Evolutionary conservation across 2,113 vertebrate species (phyloP).

Genomic region (Stegostoma tigrinum): DNA sequence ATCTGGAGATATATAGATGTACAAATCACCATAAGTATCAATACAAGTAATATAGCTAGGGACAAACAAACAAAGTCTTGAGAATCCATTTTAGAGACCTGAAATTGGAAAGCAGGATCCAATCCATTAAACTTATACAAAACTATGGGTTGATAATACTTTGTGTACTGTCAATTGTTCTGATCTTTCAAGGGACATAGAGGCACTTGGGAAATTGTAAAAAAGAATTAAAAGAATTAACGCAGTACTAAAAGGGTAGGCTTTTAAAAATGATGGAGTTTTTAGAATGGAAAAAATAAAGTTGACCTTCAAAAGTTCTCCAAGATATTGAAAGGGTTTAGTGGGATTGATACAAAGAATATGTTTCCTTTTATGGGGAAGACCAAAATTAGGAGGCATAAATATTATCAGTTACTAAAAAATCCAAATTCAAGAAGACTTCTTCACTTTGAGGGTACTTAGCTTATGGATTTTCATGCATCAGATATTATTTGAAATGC

Average conservation of each 20-base stretch:
- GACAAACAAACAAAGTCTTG: neutral
- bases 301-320: neutral
- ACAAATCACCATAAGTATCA: neutral
- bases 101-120: neutral
- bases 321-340: neutral
- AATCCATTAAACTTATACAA: neutral
- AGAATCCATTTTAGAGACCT: no score
- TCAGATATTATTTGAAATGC: no score
- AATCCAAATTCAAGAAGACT: no score
- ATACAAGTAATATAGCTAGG: neutral
- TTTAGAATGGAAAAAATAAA: neutral
- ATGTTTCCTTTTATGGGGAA: no score
- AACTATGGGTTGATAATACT: neutral
- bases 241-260: neutral
- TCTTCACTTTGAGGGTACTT: no score
- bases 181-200: no score
- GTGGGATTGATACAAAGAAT: no score
- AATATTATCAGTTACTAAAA: no score
- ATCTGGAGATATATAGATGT: no score
- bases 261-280: neutral
- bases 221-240: neutral
- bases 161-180: neutral
- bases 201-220: no score
- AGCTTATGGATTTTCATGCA: no score
- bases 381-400: no score